Percentiles rank a stretch among this genome's conserved stretches.
phyloP scores from a whole-genome alignment of 1,140 invertebrate species.

The Zaprionus ghesquierei region DNA sequence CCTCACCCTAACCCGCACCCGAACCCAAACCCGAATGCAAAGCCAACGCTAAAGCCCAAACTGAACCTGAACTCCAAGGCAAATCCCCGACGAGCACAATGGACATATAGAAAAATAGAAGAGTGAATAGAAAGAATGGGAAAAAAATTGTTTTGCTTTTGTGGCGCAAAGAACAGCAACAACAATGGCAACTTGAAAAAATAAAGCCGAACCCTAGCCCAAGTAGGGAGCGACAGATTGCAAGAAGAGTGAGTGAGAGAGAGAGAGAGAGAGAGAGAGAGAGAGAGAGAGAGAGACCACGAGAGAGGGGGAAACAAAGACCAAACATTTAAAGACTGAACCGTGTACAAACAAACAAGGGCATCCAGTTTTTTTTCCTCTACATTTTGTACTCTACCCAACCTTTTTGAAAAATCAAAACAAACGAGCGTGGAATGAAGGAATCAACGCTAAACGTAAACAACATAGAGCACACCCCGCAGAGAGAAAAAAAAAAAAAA shows the following conservation, averaged over 20 bases:
- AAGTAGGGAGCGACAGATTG: too few species aligned
- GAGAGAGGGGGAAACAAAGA: slow-evolving; percentile 29
- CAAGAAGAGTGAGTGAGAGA: too few species aligned
- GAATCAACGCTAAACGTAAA: slow-evolving; percentile 74
- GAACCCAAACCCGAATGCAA: neutral
- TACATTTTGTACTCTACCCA: slow-evolving; percentile 44
- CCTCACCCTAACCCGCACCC: neutral
- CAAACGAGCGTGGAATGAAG: slow-evolving; percentile 74
- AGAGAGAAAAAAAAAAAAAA: too few species aligned
- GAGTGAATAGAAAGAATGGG: slow-evolving; percentile 4
- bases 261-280: neutral
- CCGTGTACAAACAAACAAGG: slow-evolving; percentile 58
- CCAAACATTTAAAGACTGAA: slow-evolving; percentile 59
- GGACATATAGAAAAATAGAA: slow-evolving; percentile 2
- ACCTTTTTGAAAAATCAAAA: slow-evolving; percentile 70
- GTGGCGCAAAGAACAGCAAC: slow-evolving; percentile 31
- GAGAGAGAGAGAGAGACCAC: neutral
- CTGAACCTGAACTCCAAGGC: slow-evolving; percentile 24
- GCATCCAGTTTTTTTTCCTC: slow-evolving; percentile 63
- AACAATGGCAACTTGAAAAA: slow-evolving; percentile 45
- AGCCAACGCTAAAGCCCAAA: neutral
- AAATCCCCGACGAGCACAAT: slow-evolving; percentile 8
- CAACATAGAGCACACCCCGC: slow-evolving; percentile 53
- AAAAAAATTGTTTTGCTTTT: slow-evolving; percentile 37
- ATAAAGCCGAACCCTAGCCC: slow-evolving; percentile 38